These are phyloP conservation scores for Marronus borbonicus DNA, from an alignment of 2,888 invertebrate species.

Conservation along the genomic window DNA sequence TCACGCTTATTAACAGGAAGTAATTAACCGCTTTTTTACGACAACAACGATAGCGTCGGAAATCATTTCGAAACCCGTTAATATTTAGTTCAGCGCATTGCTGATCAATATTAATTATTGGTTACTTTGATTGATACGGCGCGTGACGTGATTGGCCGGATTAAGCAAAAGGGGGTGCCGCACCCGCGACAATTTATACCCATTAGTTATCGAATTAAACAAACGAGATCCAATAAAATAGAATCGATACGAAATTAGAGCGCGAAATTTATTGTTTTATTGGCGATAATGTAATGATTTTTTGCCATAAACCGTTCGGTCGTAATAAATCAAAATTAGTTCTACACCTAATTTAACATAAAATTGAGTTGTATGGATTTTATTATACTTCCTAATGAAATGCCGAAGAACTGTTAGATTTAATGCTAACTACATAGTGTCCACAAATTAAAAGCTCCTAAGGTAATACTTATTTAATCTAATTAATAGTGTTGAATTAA, in stretches of 20 bases:
- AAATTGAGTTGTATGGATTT: constrained; percentile 6
- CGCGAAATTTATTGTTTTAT: constrained; percentile 41
- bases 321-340: constrained; percentile 38
- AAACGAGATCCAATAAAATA: constrained; percentile 40
- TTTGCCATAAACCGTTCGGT: constrained; percentile 18
- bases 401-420: too few relatives aligned
- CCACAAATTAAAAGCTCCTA: too few relatives aligned
- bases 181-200: constrained; percentile 50
- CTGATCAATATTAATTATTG: constrained; percentile 67
- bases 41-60: constrained; percentile 10
- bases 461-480: too few relatives aligned
- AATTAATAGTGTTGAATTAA: too few relatives aligned
- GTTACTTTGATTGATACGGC: constrained; percentile 62
- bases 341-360: constrained; percentile 9
- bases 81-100: constrained; percentile 63
- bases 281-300: constrained; percentile 27
- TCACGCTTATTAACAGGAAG: background rate
- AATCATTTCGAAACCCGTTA: constrained; percentile 57
- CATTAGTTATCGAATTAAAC: constrained; percentile 48
- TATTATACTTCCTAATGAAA: background rate
- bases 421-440: too few relatives aligned
- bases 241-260: constrained; percentile 27
- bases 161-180: constrained; percentile 48
- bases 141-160: constrained; percentile 57
- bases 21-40: background rate